A percentile compares a stretch with the other conserved stretches of the same genome.
Evolutionary conservation across 2,888 invertebrate species (phyloP).

Genomic region (Tiliacea aurago): DNA sequence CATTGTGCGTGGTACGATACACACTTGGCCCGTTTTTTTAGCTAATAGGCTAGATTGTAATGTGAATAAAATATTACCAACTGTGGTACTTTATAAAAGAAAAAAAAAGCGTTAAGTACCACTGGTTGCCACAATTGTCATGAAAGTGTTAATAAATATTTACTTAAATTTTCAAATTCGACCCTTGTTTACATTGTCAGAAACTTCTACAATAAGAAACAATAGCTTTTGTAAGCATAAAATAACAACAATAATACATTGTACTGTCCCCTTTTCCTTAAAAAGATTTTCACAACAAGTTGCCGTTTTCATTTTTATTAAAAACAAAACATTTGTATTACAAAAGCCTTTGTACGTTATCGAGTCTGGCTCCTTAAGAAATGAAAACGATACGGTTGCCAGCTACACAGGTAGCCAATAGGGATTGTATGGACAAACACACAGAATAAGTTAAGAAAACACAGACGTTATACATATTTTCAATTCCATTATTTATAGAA

Average conservation of each 20-base stretch:
- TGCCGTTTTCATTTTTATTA: constrained; percentile 45
- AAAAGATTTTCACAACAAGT: constrained; percentile 43
- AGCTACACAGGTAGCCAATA: constrained; percentile 60
- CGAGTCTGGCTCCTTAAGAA: constrained; percentile 61
- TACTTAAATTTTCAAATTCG: constrained; percentile 2
- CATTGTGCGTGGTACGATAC: too few species aligned
- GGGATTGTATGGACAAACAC: constrained; percentile 55
- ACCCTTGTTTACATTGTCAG: constrained; percentile 7
- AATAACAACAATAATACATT: constrained; percentile 24
- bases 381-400: constrained; percentile 63
- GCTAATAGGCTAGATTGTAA: background rate
- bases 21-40: too few species aligned
- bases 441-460: constrained; percentile 39
- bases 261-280: constrained; percentile 32
- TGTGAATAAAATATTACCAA: background rate
- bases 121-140: background rate
- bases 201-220: constrained; percentile 35
- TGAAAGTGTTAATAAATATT: constrained; percentile 10
- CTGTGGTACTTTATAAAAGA: background rate
- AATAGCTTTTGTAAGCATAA: constrained; percentile 32
- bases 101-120: background rate
- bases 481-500: constrained; percentile 33
- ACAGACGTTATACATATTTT: constrained; percentile 23
- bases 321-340: constrained; percentile 59
- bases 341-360: constrained; percentile 58